Percentiles rank a stretch among this genome's conserved stretches.
phyloP scores from a whole-genome alignment of 2,888 invertebrate genomes.

The Athripsodes cinereus region DNA sequence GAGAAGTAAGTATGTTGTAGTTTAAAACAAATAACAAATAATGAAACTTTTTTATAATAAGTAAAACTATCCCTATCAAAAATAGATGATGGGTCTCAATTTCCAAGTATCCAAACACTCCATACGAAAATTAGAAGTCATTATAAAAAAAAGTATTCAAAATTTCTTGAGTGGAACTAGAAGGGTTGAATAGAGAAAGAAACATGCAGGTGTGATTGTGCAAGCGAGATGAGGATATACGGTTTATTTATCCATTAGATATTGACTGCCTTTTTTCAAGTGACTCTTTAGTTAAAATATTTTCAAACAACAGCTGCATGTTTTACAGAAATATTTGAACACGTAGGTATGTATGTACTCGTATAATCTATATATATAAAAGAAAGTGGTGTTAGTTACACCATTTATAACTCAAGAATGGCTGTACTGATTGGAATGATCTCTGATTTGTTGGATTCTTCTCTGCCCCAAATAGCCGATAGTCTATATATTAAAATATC shows the following conservation, averaged over 20 bases:
- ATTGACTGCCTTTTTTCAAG: constrained; percentile 9
- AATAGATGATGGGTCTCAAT: constrained; percentile 6
- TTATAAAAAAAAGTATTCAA: constrained; percentile 7
- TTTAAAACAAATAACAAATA: not conserved
- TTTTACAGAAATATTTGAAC: constrained; percentile 26
- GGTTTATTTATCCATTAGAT: constrained; percentile 8
- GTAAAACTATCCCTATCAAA: not conserved
- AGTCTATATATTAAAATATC: too few relatives aligned
- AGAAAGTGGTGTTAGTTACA: too few relatives aligned
- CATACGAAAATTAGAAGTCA: constrained; percentile 12
- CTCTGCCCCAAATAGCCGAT: too few relatives aligned
- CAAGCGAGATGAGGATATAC: constrained; percentile 1
- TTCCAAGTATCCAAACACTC: constrained; percentile 4
- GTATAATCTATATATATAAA: too few relatives aligned
- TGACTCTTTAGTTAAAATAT: constrained; percentile 24
- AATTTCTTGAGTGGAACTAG: constrained; percentile 6
- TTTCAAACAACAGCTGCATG: constrained; percentile 27
- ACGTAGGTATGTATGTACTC: too few relatives aligned
- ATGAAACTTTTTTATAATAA: constrained; percentile 4
- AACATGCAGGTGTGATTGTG: not conserved
- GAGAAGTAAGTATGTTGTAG: not conserved
- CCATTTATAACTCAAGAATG: too few relatives aligned
- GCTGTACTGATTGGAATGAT: too few relatives aligned
- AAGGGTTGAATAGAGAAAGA: constrained; percentile 2
- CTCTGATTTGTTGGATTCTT: too few relatives aligned